Conservation (phyloP, 1,140 invertebrate species). For the Heterodera schachtii region DNA sequence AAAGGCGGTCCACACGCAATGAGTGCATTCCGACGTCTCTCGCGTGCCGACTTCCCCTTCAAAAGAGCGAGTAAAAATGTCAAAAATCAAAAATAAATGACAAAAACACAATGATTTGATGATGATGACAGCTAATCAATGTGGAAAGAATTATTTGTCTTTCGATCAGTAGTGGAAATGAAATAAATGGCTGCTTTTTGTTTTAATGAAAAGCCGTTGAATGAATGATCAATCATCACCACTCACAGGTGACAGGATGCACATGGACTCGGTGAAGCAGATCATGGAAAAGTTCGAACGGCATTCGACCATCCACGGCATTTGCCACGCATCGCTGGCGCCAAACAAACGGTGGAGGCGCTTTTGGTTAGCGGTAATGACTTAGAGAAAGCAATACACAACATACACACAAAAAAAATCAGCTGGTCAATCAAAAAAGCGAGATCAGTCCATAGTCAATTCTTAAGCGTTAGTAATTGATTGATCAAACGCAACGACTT, state of each 20-base stretch:
- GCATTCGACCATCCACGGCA: slow-evolving; percentile 62
- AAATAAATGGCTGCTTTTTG: background rate
- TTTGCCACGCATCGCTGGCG: slow-evolving; percentile 58
- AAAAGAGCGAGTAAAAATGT: slow-evolving; percentile 44
- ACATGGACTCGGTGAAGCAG: slow-evolving; percentile 28
- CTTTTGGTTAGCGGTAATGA: slow-evolving; percentile 58
- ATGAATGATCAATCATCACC: too few species aligned
- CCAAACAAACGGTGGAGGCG: slow-evolving; percentile 41
- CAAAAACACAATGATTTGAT: too few species aligned
- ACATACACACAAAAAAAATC: background rate
- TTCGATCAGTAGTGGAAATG: too few species aligned
- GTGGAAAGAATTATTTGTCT: too few species aligned
- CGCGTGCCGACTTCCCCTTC: slow-evolving; percentile 52
- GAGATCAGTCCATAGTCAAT: too few species aligned
- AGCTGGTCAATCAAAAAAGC: too few species aligned
- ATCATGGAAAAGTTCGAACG: slow-evolving; percentile 52
- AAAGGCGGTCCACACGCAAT: slow-evolving; percentile 42
- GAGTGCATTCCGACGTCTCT: slow-evolving; percentile 49
- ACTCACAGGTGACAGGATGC: slow-evolving; percentile 14
- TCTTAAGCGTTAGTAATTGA: too few species aligned
- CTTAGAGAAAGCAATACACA: slow-evolving; percentile 12
- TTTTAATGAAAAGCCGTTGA: background rate
- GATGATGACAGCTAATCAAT: too few species aligned
- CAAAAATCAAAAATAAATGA: slow-evolving; percentile 11
- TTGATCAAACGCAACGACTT: too few species aligned